Percentiles rank a stretch among this genome's conserved stretches.
These are phyloP conservation scores for Dicycla oo DNA, from an alignment of 2,888 invertebrate species.

Conservation along the genomic window DNA sequence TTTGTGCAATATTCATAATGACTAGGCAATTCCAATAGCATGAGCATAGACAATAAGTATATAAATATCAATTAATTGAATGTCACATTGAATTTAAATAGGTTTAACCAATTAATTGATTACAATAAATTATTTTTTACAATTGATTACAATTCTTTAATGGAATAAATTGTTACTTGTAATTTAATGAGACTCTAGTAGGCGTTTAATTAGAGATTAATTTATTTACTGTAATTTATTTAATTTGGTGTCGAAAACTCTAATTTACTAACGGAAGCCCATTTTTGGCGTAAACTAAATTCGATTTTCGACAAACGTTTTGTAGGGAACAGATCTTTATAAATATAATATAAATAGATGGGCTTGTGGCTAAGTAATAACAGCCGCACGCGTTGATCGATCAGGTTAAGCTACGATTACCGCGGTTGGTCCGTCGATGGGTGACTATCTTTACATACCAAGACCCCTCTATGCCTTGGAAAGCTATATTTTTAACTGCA, in stretches of 20 bases:
- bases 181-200: constrained; percentile 39
- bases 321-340: neutral
- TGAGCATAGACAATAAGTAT: constrained; percentile 2
- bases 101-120: constrained; percentile 51
- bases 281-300: neutral
- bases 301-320: neutral
- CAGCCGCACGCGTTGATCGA: too few species aligned
- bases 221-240: neutral
- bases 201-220: constrained; percentile 14
- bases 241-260: neutral
- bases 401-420: too few species aligned
- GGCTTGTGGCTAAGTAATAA: too few species aligned
- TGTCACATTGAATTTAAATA: constrained; percentile 53
- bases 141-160: constrained; percentile 58
- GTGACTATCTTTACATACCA: too few species aligned
- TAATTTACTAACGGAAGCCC: neutral
- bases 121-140: constrained; percentile 44
- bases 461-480: too few species aligned
- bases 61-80: constrained; percentile 44
- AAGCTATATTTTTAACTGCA: too few species aligned
- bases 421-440: too few species aligned
- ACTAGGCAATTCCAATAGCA: constrained; percentile 8
- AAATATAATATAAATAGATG: too few species aligned
- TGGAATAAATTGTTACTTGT: constrained; percentile 51
- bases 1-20: constrained; percentile 27